These are phyloP conservation scores for Arvicanthis niloticus DNA, from an alignment of 2,113 vertebrate genomes.

Conservation along the genomic window DNA sequence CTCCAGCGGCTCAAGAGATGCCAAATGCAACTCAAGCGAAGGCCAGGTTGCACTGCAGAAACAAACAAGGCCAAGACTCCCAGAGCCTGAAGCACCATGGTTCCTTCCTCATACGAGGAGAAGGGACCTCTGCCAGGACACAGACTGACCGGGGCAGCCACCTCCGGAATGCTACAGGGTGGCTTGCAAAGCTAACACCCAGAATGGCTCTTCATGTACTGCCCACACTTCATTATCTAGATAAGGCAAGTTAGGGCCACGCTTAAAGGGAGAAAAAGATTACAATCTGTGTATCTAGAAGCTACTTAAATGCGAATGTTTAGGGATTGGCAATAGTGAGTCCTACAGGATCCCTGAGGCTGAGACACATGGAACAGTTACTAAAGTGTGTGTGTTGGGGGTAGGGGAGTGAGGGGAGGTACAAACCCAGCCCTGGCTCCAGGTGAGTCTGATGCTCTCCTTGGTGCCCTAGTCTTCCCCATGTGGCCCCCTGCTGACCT, in stretches of 20 bases:
- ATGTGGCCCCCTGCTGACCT: neutral
- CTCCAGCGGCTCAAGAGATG: neutral
- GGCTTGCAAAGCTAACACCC: neutral
- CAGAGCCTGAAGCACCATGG: neutral
- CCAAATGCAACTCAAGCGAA: neutral
- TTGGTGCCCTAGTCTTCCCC: accelerated
- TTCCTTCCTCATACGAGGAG: neutral
- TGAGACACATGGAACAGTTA: neutral
- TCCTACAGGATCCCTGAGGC: neutral
- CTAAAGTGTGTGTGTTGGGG: neutral
- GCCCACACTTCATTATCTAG: neutral
- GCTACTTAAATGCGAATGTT: neutral
- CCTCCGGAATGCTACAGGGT: neutral
- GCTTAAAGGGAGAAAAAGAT: neutral
- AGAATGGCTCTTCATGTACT: neutral
- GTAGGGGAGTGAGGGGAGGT: neutral
- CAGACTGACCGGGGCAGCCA: neutral
- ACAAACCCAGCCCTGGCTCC: neutral
- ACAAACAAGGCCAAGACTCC: neutral
- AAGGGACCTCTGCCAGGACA: neutral
- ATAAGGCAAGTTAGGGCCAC: neutral
- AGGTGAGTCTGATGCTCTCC: neutral
- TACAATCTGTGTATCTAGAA: accelerated
- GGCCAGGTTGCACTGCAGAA: neutral
- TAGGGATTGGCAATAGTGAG: neutral